Conservation (phyloP, 2,888 invertebrate genomes). For the Sphaerolaimus hirsutus region DNA sequence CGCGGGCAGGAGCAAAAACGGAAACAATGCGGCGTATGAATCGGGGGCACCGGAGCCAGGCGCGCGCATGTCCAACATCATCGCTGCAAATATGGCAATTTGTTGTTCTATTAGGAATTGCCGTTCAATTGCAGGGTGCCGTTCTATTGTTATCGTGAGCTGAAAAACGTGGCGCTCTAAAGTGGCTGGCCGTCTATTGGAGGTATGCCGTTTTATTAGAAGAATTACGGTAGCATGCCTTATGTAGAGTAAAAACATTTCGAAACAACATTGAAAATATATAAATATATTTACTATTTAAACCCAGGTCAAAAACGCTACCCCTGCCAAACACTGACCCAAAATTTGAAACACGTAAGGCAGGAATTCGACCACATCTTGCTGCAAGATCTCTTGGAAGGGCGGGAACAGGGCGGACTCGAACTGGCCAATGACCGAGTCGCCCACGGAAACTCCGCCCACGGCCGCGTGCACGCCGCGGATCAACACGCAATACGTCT, state of each 20-base stretch:
- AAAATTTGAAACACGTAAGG: constrained; percentile 90
- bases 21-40: constrained; percentile 64
- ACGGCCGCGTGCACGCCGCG: constrained; percentile 16
- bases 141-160: too few species aligned
- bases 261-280: too few species aligned
- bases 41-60: constrained; percentile 35
- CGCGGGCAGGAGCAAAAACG: constrained; percentile 61
- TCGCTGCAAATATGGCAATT: constrained; percentile 39
- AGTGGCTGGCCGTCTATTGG: too few species aligned
- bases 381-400: constrained; percentile 73
- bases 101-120: too few species aligned
- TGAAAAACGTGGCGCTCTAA: too few species aligned
- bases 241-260: too few species aligned
- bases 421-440: background rate
- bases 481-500: constrained; percentile 53
- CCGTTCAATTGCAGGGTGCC: too few species aligned
- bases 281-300: too few species aligned
- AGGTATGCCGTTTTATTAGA: too few species aligned
- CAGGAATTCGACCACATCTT: constrained; percentile 70
- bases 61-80: constrained; percentile 45
- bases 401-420: constrained; percentile 51
- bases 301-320: too few species aligned
- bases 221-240: too few species aligned
- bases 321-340: background rate
- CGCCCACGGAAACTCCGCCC: constrained; percentile 8